Evolutionary conservation across 2,797 vertebrate genomes (phyloP), one percentile per base, ranked within the genome.

Genomic region (Phrynocephalus guinanensis): DNA sequence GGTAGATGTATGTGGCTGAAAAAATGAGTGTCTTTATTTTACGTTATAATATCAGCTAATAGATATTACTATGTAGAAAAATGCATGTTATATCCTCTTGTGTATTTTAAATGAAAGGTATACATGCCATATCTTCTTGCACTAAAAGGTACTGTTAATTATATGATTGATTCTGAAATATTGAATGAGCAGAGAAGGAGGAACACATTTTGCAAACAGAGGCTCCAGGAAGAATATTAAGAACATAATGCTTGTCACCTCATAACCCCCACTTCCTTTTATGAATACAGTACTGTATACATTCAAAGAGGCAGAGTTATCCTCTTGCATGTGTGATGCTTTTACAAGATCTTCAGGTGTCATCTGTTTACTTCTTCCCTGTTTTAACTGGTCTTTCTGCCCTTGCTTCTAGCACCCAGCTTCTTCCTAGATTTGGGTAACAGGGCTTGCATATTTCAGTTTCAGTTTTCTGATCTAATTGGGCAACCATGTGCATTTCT

Each of bases 1-100:
- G 88, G 84, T 48, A 84, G 87, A 86, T 72, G 56, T 77, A 77
- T 89, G 93, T 93, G 92, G 91, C 91, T 91, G 93, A 93, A 91
- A 93, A 91, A 91, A 90, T 89, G 87, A 92, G 88, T 88, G 66
- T 79, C 83, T 82, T 73, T 91, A 87, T 48, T 79, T 73, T 91
- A 86, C 24, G 71, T 48, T 75, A 86, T 30, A n/a, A 66, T 81
- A 44, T 48, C 44, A 87, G 66, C n/a, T 75, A 82, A 66, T 73
- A 77, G 18, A 33, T 68, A 10, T 33, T 60, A 80, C 90, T 71
- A 9, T 48, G 52, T 83, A 6, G 9, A 6, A 5, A 68, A 30
- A 24, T 9, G 70, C 28, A 70, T 68, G 50, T 15, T 72, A 30
- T 56, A 73, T 83, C 52, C 44, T 76, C 48, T 48, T 48, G 9